Conservation (phyloP, 2,113 vertebrate genomes). For the Gallinago jamesoni region DNA sequence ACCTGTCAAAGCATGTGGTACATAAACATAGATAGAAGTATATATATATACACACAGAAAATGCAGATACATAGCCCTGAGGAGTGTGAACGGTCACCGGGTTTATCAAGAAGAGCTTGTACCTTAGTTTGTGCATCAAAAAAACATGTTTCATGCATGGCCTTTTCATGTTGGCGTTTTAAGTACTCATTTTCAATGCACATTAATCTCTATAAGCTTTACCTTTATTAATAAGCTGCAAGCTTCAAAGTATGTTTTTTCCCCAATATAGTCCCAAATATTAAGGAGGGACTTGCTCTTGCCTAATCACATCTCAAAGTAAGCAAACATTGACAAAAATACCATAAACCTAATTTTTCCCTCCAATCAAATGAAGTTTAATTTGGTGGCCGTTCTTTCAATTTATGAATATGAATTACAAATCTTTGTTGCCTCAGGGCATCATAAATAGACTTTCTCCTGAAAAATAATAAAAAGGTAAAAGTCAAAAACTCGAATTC, state of each 20-base stretch:
- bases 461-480: background rate
- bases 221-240: conserved; percentile 8
- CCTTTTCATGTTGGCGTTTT: background rate
- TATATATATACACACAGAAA: background rate
- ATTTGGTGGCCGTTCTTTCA: conserved; percentile 5
- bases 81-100: background rate
- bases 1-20: background rate
- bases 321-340: conserved; percentile 56
- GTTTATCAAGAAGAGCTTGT: conserved; percentile 5
- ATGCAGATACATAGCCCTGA: background rate
- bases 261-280: background rate
- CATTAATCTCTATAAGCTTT: conserved; percentile 13
- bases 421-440: conserved; percentile 10
- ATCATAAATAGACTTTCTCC: conserved; percentile 14
- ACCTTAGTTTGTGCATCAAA: background rate
- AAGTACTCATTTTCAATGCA: conserved; percentile 47
- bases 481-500: background rate
- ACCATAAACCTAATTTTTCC: conserved; percentile 15
- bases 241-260: conserved; percentile 6
- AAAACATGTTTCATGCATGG: background rate
- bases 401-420: conserved; percentile 43
- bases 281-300: conserved; percentile 29
- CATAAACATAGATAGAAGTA: background rate
- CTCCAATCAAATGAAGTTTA: conserved; percentile 20
- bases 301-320: conserved; percentile 33